Base-by-base conservation (phyloP, 2,797 vertebrate genomes). In the Babyrousa celebensis region DNA sequence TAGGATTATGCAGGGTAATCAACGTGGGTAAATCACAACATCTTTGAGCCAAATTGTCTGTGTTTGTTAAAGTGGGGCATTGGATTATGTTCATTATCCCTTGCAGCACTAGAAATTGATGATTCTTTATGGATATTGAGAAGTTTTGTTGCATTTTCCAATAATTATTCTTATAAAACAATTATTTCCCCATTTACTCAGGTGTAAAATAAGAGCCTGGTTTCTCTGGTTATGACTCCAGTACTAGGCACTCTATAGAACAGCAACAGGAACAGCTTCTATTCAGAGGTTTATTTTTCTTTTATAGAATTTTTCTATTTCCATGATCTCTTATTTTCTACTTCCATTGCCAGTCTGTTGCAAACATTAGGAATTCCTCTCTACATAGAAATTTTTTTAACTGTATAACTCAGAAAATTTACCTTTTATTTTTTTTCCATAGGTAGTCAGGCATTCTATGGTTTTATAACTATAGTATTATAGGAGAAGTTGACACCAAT, bases 1-100 rank as follows among this genome's bases (percentile, higher is more conserved):
- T 8, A 96, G 95, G 90, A 98, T 98, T 97, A 72, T 65, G 27
- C 77, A 89, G 40, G 96, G 86, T 94, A 80, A 97, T 96, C 16
- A 18, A n/a, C 32, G 67, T 95, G 75, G 70, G 15, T 86, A 89
- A 97, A 94, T 97, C 75, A 91, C 93, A 86, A 80, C 62, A 89
- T 95, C 92, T 85, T 94, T 87, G 78, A 68, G 17, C 40, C 48
- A 95, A 82, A 78, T 89, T 95, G 36, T 89, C n/a, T 68, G 36
- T 92, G 62, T 95, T 91, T 96, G 56, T 96, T 94, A 83, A 96
- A 91, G 62, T 36, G 86, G 77, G 54, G 4, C 63, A 17, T 48
- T 94, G 70, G 70, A 83, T 95, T 94, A 95, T 92, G 71, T 91
- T 89, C 48, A 72, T 7, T 84, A 54, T 95, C 15, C 68, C 40